Evolutionary conservation across 2,888 invertebrate species (phyloP).

Genomic region (Leptopilina myrica): DNA sequence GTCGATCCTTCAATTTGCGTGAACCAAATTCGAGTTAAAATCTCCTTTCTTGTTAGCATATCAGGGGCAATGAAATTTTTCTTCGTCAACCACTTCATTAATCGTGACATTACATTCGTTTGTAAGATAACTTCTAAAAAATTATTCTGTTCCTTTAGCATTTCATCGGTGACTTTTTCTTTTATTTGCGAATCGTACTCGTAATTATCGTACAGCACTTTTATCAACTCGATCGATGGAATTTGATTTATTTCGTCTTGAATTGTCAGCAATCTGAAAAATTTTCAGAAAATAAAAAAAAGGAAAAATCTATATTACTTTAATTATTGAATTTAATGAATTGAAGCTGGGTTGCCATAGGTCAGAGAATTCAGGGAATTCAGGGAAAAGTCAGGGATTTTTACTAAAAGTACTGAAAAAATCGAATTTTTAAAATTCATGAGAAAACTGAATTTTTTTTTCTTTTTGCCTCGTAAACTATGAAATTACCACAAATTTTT

Average conservation of each 20-base stretch:
- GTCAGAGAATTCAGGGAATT: too few relatives aligned
- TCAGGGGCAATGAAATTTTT: conserved; percentile 66
- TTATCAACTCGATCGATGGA: conserved; percentile 63
- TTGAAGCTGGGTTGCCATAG: too few relatives aligned
- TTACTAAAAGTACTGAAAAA: too few relatives aligned
- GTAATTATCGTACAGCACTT: conserved; percentile 64
- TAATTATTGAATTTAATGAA: too few relatives aligned
- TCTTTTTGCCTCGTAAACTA: too few relatives aligned
- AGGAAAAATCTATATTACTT: background rate
- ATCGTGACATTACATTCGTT: conserved; percentile 65
- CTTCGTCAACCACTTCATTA: conserved; percentile 66
- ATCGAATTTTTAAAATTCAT: too few relatives aligned
- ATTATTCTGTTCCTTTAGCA: conserved; percentile 62
- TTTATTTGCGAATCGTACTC: conserved; percentile 62
- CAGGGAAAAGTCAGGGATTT: too few relatives aligned
- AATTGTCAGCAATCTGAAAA: conserved; percentile 63
- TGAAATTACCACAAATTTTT: too few relatives aligned
- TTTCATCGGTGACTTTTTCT: conserved; percentile 61
- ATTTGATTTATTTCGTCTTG: conserved; percentile 58
- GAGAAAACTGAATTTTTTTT: too few relatives aligned
- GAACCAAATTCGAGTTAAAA: conserved; percentile 87
- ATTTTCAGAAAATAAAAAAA: conserved; percentile 15
- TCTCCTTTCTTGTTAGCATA: conserved; percentile 81
- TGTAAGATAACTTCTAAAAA: conserved; percentile 66
- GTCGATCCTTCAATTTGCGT: conserved; percentile 88